Conservation (phyloP, 2,113 vertebrate genomes). For the Lycaon pictus region DNA sequence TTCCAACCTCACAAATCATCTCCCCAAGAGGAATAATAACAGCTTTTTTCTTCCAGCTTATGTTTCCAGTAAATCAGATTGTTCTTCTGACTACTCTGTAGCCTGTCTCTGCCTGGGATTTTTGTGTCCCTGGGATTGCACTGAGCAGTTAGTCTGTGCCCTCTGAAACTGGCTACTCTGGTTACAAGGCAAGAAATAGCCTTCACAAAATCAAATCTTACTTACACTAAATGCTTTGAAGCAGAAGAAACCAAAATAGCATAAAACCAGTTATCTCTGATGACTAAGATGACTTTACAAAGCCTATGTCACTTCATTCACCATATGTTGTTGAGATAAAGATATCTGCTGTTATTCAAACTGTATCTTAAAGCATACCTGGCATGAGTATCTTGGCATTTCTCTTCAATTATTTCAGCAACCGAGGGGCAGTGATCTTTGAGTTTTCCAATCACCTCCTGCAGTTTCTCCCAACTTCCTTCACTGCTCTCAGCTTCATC, state of each 20-base stretch:
- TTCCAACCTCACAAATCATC: background rate
- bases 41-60: background rate
- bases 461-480: slow-evolving; percentile 88
- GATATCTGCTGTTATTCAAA: background rate
- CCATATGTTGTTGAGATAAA: background rate
- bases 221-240: background rate
- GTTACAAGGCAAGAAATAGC: background rate
- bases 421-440: slow-evolving; percentile 85
- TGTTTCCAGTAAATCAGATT: background rate
- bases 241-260: background rate
- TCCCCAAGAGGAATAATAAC: too few species aligned
- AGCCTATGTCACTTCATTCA: background rate
- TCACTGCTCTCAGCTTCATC: slow-evolving; percentile 87
- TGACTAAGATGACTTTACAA: background rate
- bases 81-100: background rate
- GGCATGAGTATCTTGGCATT: slow-evolving; percentile 78
- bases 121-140: background rate
- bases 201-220: background rate
- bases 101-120: background rate
- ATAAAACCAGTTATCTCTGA: background rate
- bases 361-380: slow-evolving; percentile 84
- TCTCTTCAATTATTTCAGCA: slow-evolving; percentile 85
- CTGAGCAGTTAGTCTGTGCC: background rate
- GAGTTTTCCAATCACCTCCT: slow-evolving; percentile 82
- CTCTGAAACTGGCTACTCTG: background rate